Evolutionary conservation across 1,140 invertebrate genomes (phyloP).

Genomic region (Aculops lycopersici): DNA sequence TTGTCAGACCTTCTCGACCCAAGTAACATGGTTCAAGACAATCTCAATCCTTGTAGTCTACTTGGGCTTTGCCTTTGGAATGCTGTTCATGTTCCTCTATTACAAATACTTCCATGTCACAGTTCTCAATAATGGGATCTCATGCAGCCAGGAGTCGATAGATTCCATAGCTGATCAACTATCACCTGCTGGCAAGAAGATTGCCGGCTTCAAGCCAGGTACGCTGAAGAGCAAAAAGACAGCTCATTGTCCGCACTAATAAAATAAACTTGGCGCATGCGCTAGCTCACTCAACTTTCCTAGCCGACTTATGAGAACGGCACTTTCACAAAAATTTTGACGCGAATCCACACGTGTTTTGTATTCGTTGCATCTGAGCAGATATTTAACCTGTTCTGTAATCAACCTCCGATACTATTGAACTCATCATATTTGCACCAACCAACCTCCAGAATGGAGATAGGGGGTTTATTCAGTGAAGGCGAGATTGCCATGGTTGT

Average conservation of each 20-base stretch:
- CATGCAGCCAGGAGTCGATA: background rate
- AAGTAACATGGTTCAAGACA: conserved; percentile 22
- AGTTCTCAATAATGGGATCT: background rate
- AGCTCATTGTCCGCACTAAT: too few species aligned
- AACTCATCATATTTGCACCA: too few species aligned
- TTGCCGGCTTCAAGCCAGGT: background rate
- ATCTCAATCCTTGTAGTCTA: conserved; percentile 25
- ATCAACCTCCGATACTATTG: too few species aligned
- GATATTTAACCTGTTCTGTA: too few species aligned
- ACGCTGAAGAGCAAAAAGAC: conserved; percentile 1
- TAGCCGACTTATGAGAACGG: too few species aligned
- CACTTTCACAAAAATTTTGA: too few species aligned
- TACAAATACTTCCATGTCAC: conserved; percentile 34
- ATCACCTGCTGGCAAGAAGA: background rate
- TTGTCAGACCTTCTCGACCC: conserved; percentile 21
- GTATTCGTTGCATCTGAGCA: too few species aligned
- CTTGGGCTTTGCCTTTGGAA: conserved; percentile 35
- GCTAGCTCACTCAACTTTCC: too few species aligned
- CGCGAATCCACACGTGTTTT: too few species aligned
- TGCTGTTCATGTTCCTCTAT: conserved; percentile 49
- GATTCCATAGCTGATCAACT: background rate
- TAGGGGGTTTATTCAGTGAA: too few species aligned
- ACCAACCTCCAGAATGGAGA: too few species aligned
- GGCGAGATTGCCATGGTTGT: conserved; percentile 5
- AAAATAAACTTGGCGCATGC: too few species aligned